Evolutionary conservation across 2,113 vertebrate genomes (phyloP).

Genomic region (Labeo catla): DNA sequence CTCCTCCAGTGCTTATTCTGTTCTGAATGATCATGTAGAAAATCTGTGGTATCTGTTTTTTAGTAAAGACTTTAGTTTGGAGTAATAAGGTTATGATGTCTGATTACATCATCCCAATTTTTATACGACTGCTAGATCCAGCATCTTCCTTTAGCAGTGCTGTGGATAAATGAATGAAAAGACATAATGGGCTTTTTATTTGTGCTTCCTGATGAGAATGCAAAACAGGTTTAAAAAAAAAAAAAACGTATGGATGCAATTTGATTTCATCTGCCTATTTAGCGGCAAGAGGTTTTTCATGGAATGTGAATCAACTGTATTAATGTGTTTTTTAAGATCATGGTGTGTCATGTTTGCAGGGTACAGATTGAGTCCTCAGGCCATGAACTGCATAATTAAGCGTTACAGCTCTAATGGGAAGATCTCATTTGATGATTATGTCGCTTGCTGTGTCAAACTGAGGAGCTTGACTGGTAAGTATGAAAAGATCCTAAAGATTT

Average conservation of each 20-base stretch:
- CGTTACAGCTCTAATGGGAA: conserved; percentile 83
- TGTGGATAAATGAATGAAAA: neutral
- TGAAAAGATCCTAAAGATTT: neutral
- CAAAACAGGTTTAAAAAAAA: neutral
- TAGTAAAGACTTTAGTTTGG: neutral
- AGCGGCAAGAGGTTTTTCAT: neutral
- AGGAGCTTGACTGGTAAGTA: conserved; percentile 87
- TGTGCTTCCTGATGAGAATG: neutral
- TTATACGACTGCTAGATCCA: neutral
- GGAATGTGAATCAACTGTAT: neutral
- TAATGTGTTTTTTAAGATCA: neutral
- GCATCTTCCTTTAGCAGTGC: neutral
- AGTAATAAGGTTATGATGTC: neutral
- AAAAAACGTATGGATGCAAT: neutral
- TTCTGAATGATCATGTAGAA: neutral
- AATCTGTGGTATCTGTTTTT: neutral
- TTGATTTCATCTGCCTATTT: neutral
- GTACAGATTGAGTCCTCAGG: conserved; percentile 85
- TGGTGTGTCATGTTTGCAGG: conserved; percentile 62
- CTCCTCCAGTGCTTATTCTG: neutral
- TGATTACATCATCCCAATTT: neutral
- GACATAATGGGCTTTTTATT: neutral
- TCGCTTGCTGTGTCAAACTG: conserved; percentile 88
- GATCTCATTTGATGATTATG: conserved; percentile 92
- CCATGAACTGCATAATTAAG: conserved; percentile 82